A percentile compares a stretch with the other conserved stretches of the same genome.
These are phyloP conservation scores for Neoitamus cyanurus DNA, from an alignment of 2,888 invertebrate species.

Conservation along the genomic window DNA sequence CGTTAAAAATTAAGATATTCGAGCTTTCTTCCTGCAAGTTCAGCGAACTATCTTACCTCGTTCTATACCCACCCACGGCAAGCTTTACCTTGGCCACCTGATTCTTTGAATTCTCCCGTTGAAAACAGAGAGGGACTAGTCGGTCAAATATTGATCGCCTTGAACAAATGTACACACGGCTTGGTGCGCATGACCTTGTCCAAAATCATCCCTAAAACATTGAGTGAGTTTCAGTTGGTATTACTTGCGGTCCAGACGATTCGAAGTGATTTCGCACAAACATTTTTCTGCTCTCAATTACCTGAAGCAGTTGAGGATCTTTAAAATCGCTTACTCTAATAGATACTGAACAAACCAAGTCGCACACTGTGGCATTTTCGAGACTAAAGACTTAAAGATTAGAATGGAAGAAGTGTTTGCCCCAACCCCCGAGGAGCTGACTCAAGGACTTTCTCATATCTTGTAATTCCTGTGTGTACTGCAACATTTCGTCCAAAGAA, in stretches of 20 bases:
- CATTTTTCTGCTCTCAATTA: background rate
- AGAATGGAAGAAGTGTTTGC: background rate
- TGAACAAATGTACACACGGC: background rate
- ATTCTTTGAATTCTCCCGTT: background rate
- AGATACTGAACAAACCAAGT: background rate
- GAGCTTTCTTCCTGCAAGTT: background rate
- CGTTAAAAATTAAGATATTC: background rate
- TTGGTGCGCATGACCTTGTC: background rate
- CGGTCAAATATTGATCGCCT: background rate
- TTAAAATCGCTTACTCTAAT: background rate
- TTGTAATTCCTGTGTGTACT: conserved; percentile 5
- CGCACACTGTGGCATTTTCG: background rate
- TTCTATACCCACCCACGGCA: background rate
- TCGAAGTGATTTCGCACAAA: conserved; percentile 27
- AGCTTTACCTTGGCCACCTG: background rate
- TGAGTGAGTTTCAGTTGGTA: conserved; percentile 2
- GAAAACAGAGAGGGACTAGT: background rate
- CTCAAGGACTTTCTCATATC: conserved; percentile 17
- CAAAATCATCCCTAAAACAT: conserved; percentile 1
- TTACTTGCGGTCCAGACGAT: conserved; percentile 38
- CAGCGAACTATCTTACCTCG: background rate
- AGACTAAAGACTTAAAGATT: background rate
- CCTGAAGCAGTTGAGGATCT: background rate
- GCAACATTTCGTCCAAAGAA: conserved; percentile 15
- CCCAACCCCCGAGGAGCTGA: background rate